phyloP scores from a whole-genome alignment of 2,888 invertebrate genomes.

The Idaea aversata region DNA sequence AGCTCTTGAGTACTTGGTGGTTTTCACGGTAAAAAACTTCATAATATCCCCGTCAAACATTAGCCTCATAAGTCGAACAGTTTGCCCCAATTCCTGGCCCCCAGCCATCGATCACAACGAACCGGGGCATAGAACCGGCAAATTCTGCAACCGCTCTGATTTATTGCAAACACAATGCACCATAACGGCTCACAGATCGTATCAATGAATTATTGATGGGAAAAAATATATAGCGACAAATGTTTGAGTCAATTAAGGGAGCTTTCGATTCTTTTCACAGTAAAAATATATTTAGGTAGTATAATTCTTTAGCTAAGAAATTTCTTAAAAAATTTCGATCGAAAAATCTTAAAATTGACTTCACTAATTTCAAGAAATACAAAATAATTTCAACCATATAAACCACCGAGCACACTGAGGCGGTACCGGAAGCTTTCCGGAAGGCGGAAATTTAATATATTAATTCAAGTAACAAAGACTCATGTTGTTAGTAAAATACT shows the following conservation, averaged over 20 bases:
- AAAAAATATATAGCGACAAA: conserved; percentile 15
- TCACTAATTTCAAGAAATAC: too few relatives aligned
- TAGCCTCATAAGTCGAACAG: conserved; percentile 10
- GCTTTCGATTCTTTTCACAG: neutral
- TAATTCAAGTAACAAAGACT: too few relatives aligned
- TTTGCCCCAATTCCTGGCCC: conserved; percentile 15
- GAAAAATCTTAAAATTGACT: too few relatives aligned
- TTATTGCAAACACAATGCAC: conserved; percentile 39
- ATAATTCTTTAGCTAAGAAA: too few relatives aligned
- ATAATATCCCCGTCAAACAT: neutral
- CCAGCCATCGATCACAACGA: conserved; percentile 41
- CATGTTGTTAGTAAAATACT: too few relatives aligned
- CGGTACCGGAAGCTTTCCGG: too few relatives aligned
- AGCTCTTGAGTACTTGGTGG: neutral
- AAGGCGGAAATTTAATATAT: too few relatives aligned
- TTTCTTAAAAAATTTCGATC: too few relatives aligned
- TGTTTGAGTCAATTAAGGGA: neutral
- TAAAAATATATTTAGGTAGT: neutral
- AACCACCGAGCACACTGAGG: too few relatives aligned
- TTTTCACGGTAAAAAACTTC: neutral
- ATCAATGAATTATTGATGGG: conserved; percentile 24
- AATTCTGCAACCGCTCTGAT: conserved; percentile 58
- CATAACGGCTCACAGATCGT: conserved; percentile 17
- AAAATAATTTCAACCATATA: too few relatives aligned
- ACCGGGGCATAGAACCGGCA: conserved; percentile 40